Base-by-base conservation (phyloP, 2,797 vertebrate species). In the Tiaroga cobitis region DNA sequence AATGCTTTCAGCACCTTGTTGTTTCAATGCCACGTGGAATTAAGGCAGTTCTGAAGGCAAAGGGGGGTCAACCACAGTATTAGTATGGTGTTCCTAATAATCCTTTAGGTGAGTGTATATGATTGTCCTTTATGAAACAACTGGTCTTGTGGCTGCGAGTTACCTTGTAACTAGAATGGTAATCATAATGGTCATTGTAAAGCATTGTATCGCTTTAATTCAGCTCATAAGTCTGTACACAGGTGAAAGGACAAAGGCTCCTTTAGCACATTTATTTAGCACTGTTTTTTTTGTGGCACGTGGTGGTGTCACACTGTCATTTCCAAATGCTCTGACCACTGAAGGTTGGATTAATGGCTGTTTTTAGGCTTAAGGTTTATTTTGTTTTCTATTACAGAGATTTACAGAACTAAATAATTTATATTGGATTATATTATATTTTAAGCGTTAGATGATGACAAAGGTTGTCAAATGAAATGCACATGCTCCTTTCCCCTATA, bases 231-330 rank as follows among this genome's bases (percentile, higher is more conserved):
- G 32, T 69, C 43, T 88, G 80, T 39, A 59, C 49, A 69, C 41
- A 72, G 81, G 61, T 82, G 18, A 82, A 79, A 80, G 84, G 56
- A 56, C 16, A 76, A 84, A 72, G 56, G 41, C 32, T 87, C 74
- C 75, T 63, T 49, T 49, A 51, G n/a, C 73, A 84, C 86, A 85
- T 90, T 90, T 90, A 87, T 90, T 92, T 91, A 77, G 39, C 29
- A 16, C 4, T 3, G 26, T 43, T 65, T 49, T 73, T 9, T 4
- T 8, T 10, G 32, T 81, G 80, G 32, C 19, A n/a, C 7, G 6
- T 11, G 4, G 13, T 8, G 46, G 46, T 16, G 46, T 49, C 21
- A 72, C n/a, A 21, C 49, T 32, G 43, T 10, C 59, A 67, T 37
- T 24, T 21, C 10, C 26, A 43, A 69, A 24, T 37, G 13, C 51